Base-by-base conservation (phyloP, 1,140 invertebrate species). In the Andrena cerasifolii region DNA sequence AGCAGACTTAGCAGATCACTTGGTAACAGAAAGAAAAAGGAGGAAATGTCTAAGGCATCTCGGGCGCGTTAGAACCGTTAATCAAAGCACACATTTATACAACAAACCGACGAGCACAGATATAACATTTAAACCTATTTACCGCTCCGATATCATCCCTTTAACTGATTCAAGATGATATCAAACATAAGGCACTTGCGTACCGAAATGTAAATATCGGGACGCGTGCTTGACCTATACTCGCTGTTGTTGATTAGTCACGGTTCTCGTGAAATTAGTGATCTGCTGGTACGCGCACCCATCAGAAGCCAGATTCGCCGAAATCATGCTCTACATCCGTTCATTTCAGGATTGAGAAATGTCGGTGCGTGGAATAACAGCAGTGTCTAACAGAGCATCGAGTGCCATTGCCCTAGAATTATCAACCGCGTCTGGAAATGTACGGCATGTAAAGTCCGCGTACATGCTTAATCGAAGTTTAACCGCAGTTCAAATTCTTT, bases 171-270 rank as follows among this genome's bases (percentile, higher is more conserved):
- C n/a, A 67, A 26, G 62, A 56, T 28, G 56, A 61, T 21, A 53
- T 61, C 53, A 31, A 77, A 18, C 36, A 14, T 33, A 18, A 2
- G 33, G 2, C 43, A 51, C n/a, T 40, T 26, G 18, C 18, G 14
- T 62, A 49, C 33, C 16, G 12, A 40, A 59, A 51, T 14, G 54
- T 76, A 76, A 76, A 68, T 59, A 68, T 26, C 5, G 10, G n/a
- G 12, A 49, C 54, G 5, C 40, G 21, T 24, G 40, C 31, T 49
- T 54, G 62, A 58, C 43, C 54, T 51, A 51, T 31, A 59, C 54
- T 49, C 33, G 18, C 12, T 70, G 43, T 70, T 70, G 26, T 51
- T 21, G 56, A 43, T 43, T 61, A 18, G 24, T 28, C 26, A 3
- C 12, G 2, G 8, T 8, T 21, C 43, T 10, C 36, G 21, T 16